A percentile compares a stretch with the other conserved stretches of the same genome.
These are phyloP conservation scores for Callinectes sapidus DNA, from an alignment of 2,888 invertebrate species.

Conservation along the genomic window DNA sequence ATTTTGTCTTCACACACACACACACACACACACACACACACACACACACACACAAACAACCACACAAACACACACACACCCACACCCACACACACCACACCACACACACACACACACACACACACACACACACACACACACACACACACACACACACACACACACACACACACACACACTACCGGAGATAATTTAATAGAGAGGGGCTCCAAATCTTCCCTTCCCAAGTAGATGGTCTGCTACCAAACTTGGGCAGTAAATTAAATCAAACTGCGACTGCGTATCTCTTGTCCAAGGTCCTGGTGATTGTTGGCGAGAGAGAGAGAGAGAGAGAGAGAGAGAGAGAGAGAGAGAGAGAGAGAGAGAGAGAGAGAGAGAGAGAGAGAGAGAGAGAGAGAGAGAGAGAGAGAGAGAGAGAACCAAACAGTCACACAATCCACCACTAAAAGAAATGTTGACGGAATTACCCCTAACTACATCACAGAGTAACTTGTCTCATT, in stretches of 20 bases:
- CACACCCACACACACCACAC: not conserved
- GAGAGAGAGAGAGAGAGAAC: not conserved
- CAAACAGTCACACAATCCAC: not conserved
- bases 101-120: not conserved
- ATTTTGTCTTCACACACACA: not conserved
- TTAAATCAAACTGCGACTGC: not conserved
- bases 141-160: not conserved
- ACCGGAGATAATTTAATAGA: not conserved
- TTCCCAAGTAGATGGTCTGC: not conserved
- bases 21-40: not conserved
- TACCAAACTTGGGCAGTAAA: not conserved
- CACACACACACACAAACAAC: not conserved
- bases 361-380: too few species aligned
- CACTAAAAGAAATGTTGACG: not conserved
- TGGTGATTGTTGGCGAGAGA: not conserved
- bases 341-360: not conserved
- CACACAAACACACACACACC: not conserved
- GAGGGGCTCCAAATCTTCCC: not conserved
- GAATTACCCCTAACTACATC: not conserved
- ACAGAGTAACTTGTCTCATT: not conserved
- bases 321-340: constrained; percentile 1
- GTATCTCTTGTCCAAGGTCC: not conserved
- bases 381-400: too few species aligned
- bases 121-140: not conserved
- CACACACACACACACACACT: not conserved